Base-by-base conservation (phyloP, 2,888 invertebrate genomes). In the Xanthia icteritia region DNA sequence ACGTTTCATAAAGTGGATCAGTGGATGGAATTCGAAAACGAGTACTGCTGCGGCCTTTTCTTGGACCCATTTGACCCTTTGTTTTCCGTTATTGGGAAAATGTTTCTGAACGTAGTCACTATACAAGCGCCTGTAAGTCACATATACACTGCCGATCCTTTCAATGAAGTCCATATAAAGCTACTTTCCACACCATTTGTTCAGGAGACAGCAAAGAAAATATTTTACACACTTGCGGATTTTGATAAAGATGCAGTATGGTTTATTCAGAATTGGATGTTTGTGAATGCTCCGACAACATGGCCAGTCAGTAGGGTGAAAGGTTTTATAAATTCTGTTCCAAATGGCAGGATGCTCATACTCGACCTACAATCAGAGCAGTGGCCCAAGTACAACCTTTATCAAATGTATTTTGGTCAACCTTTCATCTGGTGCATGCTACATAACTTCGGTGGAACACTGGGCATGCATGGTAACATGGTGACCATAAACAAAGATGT, bases 351-450 rank as follows among this genome's bases (percentile, higher is more conserved):
- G 90, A 97, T 99, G 97, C 97, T 99, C 2, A 96, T 99, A 5
- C 95, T 99, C 45, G 99, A 99, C 94, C 96, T 99, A 11, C 98
- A 98, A 91, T 98, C 99, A 0, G 99, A 99, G 92, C 97, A 98
- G 79, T 97, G 97, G 92, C 99, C 99, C 0, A 98, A 81, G 48
- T 78, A 78, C 56, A 81, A 81, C n/a, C 73, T 81, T 56, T 78
- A 78, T 64, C 45, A 78, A 64, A 98, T 98, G 81, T 99, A 98
- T 94, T 99, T 97, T 91, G 99, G 99, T 0, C 99, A 99, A 90
- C 99, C 99, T 0, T 99, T 98, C 92, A 98, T 99, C 82, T 99
- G 99, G 99, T 99, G 99, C 92, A 99, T 99, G 99, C 95, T 99
- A 67, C 99, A 99, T 91, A 99, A 99, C 93, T 99, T 99, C 92